These are phyloP conservation scores for Dioctria linearis DNA, from an alignment of 2,888 invertebrate genomes.

Conservation along the genomic window DNA sequence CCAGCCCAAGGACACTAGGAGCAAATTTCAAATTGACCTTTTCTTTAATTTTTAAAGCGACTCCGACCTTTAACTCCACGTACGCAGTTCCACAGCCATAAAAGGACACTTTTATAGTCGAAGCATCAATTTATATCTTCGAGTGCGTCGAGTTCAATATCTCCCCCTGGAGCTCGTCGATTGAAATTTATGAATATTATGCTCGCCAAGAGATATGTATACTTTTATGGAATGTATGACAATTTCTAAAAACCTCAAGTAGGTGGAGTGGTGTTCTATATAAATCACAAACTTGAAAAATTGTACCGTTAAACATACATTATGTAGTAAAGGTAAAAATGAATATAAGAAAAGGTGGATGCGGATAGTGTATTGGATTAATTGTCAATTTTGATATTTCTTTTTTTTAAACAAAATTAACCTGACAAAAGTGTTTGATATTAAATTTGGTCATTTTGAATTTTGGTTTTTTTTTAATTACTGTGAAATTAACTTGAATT, in stretches of 20 bases:
- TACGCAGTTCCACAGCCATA: slow-evolving; percentile 16
- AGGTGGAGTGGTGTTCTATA: slow-evolving; percentile 13
- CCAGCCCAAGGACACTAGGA: slow-evolving; percentile 31
- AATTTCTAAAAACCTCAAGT: slow-evolving; percentile 33
- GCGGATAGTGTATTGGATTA: no score
- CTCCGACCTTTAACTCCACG: slow-evolving; percentile 6
- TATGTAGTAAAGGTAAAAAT: no score
- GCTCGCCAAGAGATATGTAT: slow-evolving; percentile 15
- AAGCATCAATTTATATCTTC: slow-evolving; percentile 42
- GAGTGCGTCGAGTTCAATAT: slow-evolving; percentile 37
- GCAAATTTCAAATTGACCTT: slow-evolving; percentile 49
- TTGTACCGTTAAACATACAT: no score
- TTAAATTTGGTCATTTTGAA: no score
- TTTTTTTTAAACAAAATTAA: no score
- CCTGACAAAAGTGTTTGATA: no score
- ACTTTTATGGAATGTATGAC: slow-evolving; percentile 41
- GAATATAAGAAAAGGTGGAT: no score
- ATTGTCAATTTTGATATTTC: no score
- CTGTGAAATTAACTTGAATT: no score
- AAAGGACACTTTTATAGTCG: slow-evolving; percentile 44
- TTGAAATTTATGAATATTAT: slow-evolving; percentile 48
- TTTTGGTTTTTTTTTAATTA: no score
- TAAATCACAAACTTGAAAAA: slow-evolving; percentile 32
- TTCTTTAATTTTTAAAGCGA: slow-evolving; percentile 45
- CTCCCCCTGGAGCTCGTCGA: slow-evolving; percentile 38